Conservation (phyloP, 2,113 vertebrate species). For the Corythaixoides concolor region DNA sequence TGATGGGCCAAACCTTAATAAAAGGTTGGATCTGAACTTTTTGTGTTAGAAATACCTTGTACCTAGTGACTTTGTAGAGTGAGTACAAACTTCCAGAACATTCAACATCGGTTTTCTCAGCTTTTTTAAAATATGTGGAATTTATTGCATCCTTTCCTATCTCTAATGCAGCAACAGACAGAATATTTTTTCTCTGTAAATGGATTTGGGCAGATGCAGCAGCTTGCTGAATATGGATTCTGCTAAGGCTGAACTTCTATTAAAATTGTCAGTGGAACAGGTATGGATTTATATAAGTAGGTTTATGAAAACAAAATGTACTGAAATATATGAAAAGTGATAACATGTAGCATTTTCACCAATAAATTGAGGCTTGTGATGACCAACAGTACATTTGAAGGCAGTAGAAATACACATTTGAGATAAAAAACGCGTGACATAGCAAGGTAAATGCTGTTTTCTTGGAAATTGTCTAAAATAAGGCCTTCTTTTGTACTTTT, state of each 20-base stretch:
- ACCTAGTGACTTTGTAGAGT: neutral
- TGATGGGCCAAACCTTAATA: neutral
- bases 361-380: neutral
- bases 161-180: neutral
- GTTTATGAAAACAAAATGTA: neutral
- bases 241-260: neutral
- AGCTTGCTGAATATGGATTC: neutral
- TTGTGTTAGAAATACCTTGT: neutral
- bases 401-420: neutral
- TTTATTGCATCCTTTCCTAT: neutral
- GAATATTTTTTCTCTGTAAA: neutral
- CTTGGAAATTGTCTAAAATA: neutral
- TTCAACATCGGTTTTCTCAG: neutral
- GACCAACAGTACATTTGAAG: neutral
- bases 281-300: neutral
- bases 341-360: neutral
- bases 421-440: neutral
- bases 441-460: neutral
- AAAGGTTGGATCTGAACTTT: neutral
- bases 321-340: neutral
- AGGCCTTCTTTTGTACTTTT: neutral
- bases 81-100: neutral
- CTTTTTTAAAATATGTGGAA: neutral
- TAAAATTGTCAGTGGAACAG: neutral
- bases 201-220: neutral